Evolutionary conservation across 2,113 vertebrate genomes (phyloP).

Genomic region (Gallinago media): DNA sequence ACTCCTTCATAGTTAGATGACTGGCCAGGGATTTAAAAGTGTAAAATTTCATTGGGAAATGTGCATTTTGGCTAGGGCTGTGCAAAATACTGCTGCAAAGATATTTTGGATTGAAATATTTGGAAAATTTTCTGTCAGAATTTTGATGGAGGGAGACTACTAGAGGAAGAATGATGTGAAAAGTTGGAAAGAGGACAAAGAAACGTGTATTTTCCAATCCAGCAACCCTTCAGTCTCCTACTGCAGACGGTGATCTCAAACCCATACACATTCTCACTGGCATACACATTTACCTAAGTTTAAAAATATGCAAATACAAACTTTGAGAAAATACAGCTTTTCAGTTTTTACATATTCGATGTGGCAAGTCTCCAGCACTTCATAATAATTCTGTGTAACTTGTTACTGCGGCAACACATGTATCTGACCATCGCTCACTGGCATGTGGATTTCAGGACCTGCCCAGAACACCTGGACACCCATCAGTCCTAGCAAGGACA

Average conservation of each 20-base stretch:
- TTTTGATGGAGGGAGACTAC: neutral
- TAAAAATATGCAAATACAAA: constrained; percentile 33
- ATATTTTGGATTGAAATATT: neutral
- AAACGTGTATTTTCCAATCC: neutral
- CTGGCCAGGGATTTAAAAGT: constrained; percentile 38
- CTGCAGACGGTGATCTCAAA: neutral
- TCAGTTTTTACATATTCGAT: constrained; percentile 5
- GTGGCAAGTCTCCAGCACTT: constrained; percentile 10
- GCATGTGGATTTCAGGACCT: neutral
- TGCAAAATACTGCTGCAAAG: neutral
- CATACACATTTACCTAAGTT: neutral
- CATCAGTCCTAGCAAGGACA: neutral
- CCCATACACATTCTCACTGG: neutral
- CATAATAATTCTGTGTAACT: neutral
- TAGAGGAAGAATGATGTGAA: neutral
- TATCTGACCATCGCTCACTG: neutral
- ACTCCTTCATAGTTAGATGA: constrained; percentile 64
- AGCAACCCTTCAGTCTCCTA: neutral
- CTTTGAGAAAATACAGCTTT: constrained; percentile 19
- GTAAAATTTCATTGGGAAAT: neutral
- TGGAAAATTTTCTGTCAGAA: neutral
- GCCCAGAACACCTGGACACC: neutral
- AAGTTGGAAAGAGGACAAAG: constrained; percentile 2
- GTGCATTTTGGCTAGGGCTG: neutral
- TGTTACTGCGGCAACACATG: fast-evolving